These are phyloP conservation scores for Amphipoea oculea DNA, from an alignment of 2,888 invertebrate species.

Conservation along the genomic window DNA sequence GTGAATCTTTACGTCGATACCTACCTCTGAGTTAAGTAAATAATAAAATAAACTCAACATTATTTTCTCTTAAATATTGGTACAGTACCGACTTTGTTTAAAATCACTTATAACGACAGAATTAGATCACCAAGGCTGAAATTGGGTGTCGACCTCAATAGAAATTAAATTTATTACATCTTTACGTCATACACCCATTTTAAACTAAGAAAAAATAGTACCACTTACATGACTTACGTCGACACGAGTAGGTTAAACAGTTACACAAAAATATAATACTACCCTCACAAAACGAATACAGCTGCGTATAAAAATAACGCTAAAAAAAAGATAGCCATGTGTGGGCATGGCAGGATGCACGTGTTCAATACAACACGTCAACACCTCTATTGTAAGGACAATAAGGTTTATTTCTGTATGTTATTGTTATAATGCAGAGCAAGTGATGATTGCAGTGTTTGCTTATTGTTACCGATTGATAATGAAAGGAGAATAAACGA, in stretches of 20 bases:
- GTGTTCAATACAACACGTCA: conserved; percentile 60
- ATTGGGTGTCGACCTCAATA: conserved; percentile 49
- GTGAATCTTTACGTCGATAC: conserved; percentile 44
- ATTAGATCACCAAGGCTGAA: conserved; percentile 61
- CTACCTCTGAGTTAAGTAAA: conserved; percentile 40
- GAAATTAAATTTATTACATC: conserved; percentile 52
- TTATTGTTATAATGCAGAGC: conserved; percentile 63
- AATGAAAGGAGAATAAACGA: conserved; percentile 67
- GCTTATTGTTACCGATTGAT: conserved; percentile 65
- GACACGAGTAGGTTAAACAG: conserved; percentile 52
- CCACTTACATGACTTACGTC: conserved; percentile 59
- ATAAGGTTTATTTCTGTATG: conserved; percentile 64
- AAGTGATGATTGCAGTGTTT: conserved; percentile 69
- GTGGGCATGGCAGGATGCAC: conserved; percentile 71
- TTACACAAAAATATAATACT: conserved; percentile 67
- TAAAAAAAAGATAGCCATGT: conserved; percentile 77
- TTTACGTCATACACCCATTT: conserved; percentile 49
- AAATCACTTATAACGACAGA: conserved; percentile 55
- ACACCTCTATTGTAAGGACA: conserved; percentile 59
- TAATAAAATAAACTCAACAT: conserved; percentile 46
- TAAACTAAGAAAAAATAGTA: conserved; percentile 44
- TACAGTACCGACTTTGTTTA: conserved; percentile 40
- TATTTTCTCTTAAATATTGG: conserved; percentile 26
- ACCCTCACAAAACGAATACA: conserved; percentile 78
- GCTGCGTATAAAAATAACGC: conserved; percentile 79